These are phyloP conservation scores for Elachura formosa DNA, from an alignment of 2,113 vertebrate species.

Conservation along the genomic window DNA sequence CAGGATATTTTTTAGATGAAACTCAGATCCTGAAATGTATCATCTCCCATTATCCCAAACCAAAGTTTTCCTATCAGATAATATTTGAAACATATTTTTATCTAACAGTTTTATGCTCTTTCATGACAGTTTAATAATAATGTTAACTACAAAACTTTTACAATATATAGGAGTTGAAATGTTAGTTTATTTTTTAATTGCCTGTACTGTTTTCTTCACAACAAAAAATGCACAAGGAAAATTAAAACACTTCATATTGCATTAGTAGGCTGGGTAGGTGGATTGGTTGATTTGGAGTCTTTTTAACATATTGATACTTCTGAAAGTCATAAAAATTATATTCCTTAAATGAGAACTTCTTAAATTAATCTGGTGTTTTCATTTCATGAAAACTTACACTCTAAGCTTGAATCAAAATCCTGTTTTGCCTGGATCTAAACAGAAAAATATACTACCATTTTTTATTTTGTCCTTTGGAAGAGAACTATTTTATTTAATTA, in stretches of 20 bases:
- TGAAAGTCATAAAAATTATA: neutral
- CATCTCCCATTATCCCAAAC: neutral
- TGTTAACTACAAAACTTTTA: neutral
- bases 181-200: neutral
- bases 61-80: neutral
- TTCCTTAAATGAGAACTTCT: neutral
- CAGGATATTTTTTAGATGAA: neutral
- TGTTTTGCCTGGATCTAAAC: neutral
- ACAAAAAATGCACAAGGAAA: neutral
- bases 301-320: neutral
- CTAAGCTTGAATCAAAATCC: neutral
- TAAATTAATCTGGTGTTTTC: neutral
- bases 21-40: neutral
- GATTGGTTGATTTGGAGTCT: neutral
- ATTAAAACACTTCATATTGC: neutral
- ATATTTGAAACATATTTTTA: neutral
- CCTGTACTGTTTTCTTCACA: neutral
- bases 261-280: neutral
- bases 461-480: neutral
- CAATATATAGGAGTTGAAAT: neutral
- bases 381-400: neutral
- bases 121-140: neutral
- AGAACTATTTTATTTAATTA: neutral
- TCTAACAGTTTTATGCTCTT: neutral
- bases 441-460: neutral